phyloP scores from a whole-genome alignment of 1,140 invertebrate genomes.

The Drosophila varians region DNA sequence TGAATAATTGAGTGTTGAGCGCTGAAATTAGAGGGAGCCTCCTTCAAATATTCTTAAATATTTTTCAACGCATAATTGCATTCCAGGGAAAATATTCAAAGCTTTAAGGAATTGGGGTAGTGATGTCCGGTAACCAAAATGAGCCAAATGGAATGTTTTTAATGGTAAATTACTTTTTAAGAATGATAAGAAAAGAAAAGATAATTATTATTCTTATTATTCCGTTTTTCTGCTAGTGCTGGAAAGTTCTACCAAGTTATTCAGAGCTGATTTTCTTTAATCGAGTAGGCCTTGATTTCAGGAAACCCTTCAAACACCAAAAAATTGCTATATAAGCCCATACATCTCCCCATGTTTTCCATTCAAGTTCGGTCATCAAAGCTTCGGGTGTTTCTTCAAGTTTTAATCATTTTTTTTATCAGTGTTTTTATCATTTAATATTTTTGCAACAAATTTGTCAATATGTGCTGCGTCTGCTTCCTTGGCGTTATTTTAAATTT shows the following conservation, averaged over 20 bases:
- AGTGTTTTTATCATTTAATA: too few species aligned
- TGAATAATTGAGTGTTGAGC: constrained; percentile 45
- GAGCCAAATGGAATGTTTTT: not conserved
- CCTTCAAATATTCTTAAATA: constrained; percentile 6
- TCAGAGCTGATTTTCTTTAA: not conserved
- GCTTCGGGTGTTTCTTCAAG: not conserved
- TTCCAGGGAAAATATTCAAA: constrained; percentile 13
- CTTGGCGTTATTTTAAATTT: too few species aligned
- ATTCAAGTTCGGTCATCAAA: not conserved
- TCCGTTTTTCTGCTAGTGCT: too few species aligned
- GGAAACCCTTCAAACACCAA: not conserved
- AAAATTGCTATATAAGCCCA: not conserved
- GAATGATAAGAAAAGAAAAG: too few species aligned
- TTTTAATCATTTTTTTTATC: too few species aligned
- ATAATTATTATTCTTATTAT: too few species aligned
- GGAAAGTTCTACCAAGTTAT: not conserved
- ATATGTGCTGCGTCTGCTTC: too few species aligned
- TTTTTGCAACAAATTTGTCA: too few species aligned
- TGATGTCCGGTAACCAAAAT: not conserved
- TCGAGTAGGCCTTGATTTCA: not conserved
- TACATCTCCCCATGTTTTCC: not conserved
- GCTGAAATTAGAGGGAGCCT: constrained; percentile 29
- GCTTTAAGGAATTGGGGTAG: not conserved
- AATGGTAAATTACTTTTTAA: not conserved
- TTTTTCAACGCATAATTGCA: constrained; percentile 28